phyloP scores from a whole-genome alignment of 2,113 vertebrate species.

The Aptenodytes forsteri region DNA sequence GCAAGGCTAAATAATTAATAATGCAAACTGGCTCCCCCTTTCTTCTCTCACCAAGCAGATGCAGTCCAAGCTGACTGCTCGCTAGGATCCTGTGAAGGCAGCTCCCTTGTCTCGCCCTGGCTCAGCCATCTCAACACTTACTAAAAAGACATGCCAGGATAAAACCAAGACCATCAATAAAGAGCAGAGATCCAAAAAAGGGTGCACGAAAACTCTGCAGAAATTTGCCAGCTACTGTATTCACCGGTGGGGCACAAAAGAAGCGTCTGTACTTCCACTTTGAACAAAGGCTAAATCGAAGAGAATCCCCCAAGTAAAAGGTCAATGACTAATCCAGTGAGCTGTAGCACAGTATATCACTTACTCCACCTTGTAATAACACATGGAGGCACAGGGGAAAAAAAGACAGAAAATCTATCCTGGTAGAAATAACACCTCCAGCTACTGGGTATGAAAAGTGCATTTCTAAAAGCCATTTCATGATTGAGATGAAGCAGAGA shows the following conservation, averaged over 20 bases:
- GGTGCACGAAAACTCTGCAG: accelerated
- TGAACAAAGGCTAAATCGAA: background rate
- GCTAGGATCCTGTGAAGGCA: background rate
- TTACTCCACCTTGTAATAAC: background rate
- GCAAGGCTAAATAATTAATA: slow-evolving; percentile 73
- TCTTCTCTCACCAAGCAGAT: background rate
- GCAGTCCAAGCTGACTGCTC: background rate
- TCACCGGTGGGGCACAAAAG: accelerated
- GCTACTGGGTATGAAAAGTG: background rate
- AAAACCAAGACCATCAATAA: background rate
- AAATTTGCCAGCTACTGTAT: background rate
- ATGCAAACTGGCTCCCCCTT: background rate
- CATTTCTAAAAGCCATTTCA: background rate
- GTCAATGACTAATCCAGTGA: background rate
- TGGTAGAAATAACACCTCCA: background rate
- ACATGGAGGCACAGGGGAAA: background rate
- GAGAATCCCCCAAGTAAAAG: background rate
- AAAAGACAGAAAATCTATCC: slow-evolving; percentile 11
- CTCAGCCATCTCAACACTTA: background rate
- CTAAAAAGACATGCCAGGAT: background rate
- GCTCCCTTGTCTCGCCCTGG: background rate
- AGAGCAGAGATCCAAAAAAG: background rate
- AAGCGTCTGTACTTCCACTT: background rate
- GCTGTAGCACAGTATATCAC: background rate
- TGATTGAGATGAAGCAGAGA: background rate